A percentile compares a stretch with the other conserved stretches of the same genome.
Evolutionary conservation across 2,113 vertebrate genomes (phyloP).

Genomic region (Sitta europaea): DNA sequence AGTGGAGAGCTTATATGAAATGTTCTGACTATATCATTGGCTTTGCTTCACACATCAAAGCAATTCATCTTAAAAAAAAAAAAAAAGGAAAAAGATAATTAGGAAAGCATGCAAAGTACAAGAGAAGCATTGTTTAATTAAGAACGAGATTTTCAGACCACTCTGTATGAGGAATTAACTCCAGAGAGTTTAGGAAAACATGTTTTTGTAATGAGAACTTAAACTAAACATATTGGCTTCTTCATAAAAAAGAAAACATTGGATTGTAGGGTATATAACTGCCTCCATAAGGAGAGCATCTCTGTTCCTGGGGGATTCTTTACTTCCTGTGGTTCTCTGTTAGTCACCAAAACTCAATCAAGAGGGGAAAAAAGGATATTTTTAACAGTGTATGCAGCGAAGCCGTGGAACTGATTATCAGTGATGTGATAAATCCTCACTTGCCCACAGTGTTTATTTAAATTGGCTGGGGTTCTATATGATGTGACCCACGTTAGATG

Average conservation of each 20-base stretch:
- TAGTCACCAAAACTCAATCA: slow-evolving; percentile 15
- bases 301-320: background rate
- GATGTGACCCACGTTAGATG: background rate
- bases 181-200: slow-evolving; percentile 21
- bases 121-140: slow-evolving; percentile 47
- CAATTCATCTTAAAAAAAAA: background rate
- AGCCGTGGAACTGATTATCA: slow-evolving; percentile 8
- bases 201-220: slow-evolving; percentile 28
- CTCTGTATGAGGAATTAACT: slow-evolving; percentile 7
- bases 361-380: background rate
- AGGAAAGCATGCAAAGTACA: slow-evolving; percentile 12
- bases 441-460: slow-evolving; percentile 6
- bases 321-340: background rate
- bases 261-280: background rate
- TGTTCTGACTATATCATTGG: background rate
- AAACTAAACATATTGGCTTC: slow-evolving; percentile 4
- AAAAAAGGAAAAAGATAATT: background rate
- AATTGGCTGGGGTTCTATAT: background rate
- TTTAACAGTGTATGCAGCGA: background rate
- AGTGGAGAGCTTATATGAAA: background rate
- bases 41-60: slow-evolving; percentile 34
- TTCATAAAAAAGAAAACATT: background rate
- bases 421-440: background rate
- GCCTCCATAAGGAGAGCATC: background rate
- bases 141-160: background rate